Evolutionary conservation across 1,140 invertebrate genomes (phyloP), one percentile per base, ranked within the genome.

Genomic region (Anoplolepis gracilipes): DNA sequence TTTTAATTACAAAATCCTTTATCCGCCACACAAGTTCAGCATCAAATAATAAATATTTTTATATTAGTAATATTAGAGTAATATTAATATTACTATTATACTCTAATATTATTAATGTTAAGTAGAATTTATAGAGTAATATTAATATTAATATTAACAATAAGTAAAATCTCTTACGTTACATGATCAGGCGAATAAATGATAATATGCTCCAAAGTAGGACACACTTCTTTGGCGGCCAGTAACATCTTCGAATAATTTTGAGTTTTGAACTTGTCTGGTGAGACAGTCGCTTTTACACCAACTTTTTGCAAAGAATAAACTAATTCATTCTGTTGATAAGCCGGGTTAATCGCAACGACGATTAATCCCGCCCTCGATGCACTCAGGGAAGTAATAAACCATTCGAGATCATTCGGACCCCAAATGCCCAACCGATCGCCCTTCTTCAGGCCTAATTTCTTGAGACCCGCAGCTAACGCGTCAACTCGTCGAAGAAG

Each of bases 381-480:
- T 5, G 97, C 97, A 0, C 97, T 98, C 86, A 98, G 95, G 89
- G 97, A 96, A 0, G 96, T 95, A 0, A 99, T 90, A 5, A 97
- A 95, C 98, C 98, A 99, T 91, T 98, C 97, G 7, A 97, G 92
- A 33, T 96, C 95, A 94, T 99, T 99, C 0, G 98, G 98, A 0
- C 97, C 97, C 97, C 98, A 99, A 16, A 99, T 95, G 0, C 97
- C 99, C 2, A 99, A 89, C 8, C 97, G 93, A 91, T 99, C 99
- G 0, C 98, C 98, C 69, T 95, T 96, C 84, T 97, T 92, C 13
- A 99, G 92, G 0, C 98, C 98, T 13, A 99, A 91, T 33, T 96
- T 96, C 57, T 97, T 92, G 0, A 99, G 95, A 1, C 98, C 98
- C 19, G 97, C 97, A 2, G 98, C 98, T 1, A 99, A 91, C 42